Evolutionary conservation across 2,797 vertebrate species (phyloP).

Genomic region (Merluccius polli): DNA sequence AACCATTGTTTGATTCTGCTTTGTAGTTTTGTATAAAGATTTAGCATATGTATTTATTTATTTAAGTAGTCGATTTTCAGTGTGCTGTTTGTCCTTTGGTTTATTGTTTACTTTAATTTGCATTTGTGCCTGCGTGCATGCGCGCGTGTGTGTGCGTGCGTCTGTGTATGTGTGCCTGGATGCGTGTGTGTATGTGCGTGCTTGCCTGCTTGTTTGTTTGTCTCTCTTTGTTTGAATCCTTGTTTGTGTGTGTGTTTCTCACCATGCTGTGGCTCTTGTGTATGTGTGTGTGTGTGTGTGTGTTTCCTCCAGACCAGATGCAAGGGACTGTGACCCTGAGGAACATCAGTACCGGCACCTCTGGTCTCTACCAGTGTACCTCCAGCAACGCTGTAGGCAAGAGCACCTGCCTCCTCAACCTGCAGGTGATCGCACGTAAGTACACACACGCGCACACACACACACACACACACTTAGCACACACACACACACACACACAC

Average conservation of each 20-base stretch:
- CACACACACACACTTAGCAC: conserved; percentile 6
- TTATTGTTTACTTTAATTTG: conserved; percentile 39
- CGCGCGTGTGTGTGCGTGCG: background rate
- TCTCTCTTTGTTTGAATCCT: no score
- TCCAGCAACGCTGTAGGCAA: conserved; percentile 93
- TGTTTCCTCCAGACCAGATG: conserved; percentile 82
- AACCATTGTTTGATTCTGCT: no score
- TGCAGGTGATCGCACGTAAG: conserved; percentile 94
- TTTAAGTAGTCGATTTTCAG: no score
- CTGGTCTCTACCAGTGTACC: conserved; percentile 94
- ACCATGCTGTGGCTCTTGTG: background rate
- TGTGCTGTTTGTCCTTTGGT: background rate
- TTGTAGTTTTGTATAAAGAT: no score
- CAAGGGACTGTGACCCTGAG: conserved; percentile 91
- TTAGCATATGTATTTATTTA: no score
- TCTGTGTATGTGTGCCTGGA: background rate
- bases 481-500: background rate
- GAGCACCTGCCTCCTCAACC: conserved; percentile 91
- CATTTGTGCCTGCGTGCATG: conserved; percentile 19
- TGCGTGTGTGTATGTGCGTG: background rate
- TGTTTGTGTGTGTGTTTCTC: conserved; percentile 9
- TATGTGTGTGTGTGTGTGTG: conserved; percentile 10
- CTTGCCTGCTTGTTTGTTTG: background rate
- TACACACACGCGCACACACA: conserved; percentile 40
- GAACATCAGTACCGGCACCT: conserved; percentile 91